Base-by-base conservation (phyloP, 2,888 invertebrate species). In the Rhingia rostrata region DNA sequence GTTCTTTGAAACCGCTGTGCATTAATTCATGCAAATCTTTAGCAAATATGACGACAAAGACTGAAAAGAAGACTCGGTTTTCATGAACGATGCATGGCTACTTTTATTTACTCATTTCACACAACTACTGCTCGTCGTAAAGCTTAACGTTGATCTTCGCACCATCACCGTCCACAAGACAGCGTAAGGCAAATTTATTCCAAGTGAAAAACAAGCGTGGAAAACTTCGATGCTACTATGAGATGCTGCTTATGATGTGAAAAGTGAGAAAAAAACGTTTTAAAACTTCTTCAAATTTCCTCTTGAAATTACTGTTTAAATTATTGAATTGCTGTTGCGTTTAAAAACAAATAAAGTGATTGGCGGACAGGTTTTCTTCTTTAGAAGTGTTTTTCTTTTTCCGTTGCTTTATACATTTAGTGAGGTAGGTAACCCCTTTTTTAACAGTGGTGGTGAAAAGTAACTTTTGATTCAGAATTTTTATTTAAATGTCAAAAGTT, bases 291-390 rank as follows among this genome's bases (percentile, higher is more conserved):
- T 70, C 64, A 64, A 64, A 60, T 60, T 72, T 60, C 79, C 64
- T 67, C 79, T 79, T 79, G 66, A 79, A 60, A 66, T 73, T 60
- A 73, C 60, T 79, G 66, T 67, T 79, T 67, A 45, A 79, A 73
- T 79, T 73, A 79, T 79, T 73, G 73, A 79, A 79, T 64, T 79
- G 78, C 72, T 51, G 64, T 79, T 72, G 72, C 78, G 58, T 72
- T 79, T 72, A 66, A 72, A 79, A 79, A 79, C 78, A 79, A 79
- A 79, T 79, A 79, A 79, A 51, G 47, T 72, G 79, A 80, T 53
- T 67, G 73, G 63, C 69, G 43, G 69, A 74, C 74, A 74, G 74
- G 80, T 81, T 80, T 74, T 79, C 61, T 61, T 64, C 30, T 51
- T 49, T 10, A 49, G 12, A 30, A 35, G 35, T 41, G 14, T 45